A percentile compares a stretch with the other conserved stretches of the same genome.
These are phyloP conservation scores for Campaea margaritaria DNA, from an alignment of 2,888 invertebrate species.

Conservation along the genomic window DNA sequence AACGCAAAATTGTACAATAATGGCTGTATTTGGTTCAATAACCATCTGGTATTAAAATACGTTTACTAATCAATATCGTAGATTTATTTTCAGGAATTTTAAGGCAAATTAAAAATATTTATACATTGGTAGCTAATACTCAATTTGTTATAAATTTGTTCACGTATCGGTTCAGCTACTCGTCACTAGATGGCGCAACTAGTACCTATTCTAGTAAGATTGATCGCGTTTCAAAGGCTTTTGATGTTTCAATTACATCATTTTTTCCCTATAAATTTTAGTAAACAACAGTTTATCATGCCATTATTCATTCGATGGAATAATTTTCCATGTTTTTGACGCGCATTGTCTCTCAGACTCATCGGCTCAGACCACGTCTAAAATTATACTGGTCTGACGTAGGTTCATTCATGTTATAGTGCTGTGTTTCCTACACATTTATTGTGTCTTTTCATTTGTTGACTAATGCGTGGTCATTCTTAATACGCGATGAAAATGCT, in stretches of 20 bases:
- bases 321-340: not conserved
- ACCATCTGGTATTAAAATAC: too few species aligned
- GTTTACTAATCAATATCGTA: too few species aligned
- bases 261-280: constrained; percentile 7
- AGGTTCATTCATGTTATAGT: constrained; percentile 28
- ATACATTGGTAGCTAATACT: too few species aligned
- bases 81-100: too few species aligned
- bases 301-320: constrained; percentile 4
- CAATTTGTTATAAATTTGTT: too few species aligned
- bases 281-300: constrained; percentile 6
- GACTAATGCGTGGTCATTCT: constrained; percentile 1
- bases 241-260: not conserved
- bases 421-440: not conserved
- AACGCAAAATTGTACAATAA: constrained; percentile 23
- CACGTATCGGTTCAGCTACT: constrained; percentile 18
- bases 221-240: not conserved
- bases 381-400: constrained; percentile 26
- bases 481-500: not conserved
- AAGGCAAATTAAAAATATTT: too few species aligned
- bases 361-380: constrained; percentile 5
- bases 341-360: not conserved
- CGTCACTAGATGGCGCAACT: constrained; percentile 26
- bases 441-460: constrained; percentile 1
- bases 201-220: not conserved
- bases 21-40: too few species aligned